A percentile compares a stretch with the other conserved stretches of the same genome.
Conservation (phyloP, 2,888 invertebrate species). For the Reticulitermes lucifugus region DNA sequence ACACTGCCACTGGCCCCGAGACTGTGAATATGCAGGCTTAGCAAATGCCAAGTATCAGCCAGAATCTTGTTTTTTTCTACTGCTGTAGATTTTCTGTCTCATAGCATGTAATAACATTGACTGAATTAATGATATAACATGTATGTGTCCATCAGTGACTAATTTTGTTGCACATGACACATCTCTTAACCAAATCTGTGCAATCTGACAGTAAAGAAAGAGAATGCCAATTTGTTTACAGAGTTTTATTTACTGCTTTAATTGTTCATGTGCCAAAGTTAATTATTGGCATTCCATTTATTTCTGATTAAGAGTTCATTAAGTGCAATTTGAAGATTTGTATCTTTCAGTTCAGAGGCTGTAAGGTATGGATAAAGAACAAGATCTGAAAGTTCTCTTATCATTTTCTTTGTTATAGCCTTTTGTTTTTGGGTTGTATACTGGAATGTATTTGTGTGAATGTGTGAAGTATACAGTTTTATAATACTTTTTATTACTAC, state of each 20-base stretch:
- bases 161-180: neutral
- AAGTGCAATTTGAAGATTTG: neutral
- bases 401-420: neutral
- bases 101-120: too few species aligned
- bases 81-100: too few species aligned
- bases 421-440: neutral
- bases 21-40: too few species aligned
- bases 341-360: neutral
- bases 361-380: neutral
- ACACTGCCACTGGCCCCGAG: too few species aligned
- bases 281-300: neutral
- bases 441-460: neutral
- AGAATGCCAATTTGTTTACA: neutral
- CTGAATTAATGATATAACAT: too few species aligned
- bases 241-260: neutral
- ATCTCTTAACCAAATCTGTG: neutral
- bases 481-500: neutral
- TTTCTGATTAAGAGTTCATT: neutral
- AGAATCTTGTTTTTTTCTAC: too few species aligned
- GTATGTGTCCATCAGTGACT: too few species aligned
- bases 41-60: too few species aligned
- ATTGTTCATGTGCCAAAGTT: neutral
- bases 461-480: neutral
- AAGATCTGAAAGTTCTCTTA: neutral
- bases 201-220: neutral